Evolutionary conservation across 1,140 invertebrate species (phyloP).

Genomic region (Belonocnema kinseyi): DNA sequence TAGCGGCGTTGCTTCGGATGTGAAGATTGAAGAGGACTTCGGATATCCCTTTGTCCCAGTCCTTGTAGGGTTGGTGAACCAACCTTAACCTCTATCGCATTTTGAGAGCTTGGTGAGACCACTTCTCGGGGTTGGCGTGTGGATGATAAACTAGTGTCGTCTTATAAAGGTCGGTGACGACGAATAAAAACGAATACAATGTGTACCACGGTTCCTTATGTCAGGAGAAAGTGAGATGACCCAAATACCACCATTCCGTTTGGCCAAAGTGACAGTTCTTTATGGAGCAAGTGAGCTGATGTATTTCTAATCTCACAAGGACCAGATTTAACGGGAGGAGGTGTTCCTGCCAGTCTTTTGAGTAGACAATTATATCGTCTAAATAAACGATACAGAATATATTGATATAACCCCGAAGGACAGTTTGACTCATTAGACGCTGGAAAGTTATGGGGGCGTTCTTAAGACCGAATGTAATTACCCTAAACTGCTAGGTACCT

Average conservation of each 20-base stretch:
- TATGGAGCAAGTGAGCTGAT: constrained; percentile 25
- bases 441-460: not conserved
- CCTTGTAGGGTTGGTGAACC: no score
- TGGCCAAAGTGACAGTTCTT: constrained; percentile 34
- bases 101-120: no score
- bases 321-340: constrained; percentile 37
- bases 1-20: no score
- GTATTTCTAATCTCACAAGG: constrained; percentile 40
- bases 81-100: no score
- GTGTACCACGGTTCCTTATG: constrained; percentile 35
- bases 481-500: constrained; percentile 11
- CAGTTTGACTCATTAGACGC: constrained; percentile 9
- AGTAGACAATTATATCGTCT: not conserved
- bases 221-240: constrained; percentile 3
- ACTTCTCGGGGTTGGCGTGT: no score
- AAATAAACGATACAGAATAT: constrained; percentile 56
- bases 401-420: constrained; percentile 25
- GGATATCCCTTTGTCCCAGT: no score
- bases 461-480: constrained; percentile 34
- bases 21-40: no score
- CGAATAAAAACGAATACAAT: no score
- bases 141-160: no score
- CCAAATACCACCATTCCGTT: constrained; percentile 26
- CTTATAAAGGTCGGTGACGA: no score
- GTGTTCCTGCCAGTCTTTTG: constrained; percentile 38